phyloP scores from a whole-genome alignment of 2,888 invertebrate genomes.

The Philonicus albiceps region DNA sequence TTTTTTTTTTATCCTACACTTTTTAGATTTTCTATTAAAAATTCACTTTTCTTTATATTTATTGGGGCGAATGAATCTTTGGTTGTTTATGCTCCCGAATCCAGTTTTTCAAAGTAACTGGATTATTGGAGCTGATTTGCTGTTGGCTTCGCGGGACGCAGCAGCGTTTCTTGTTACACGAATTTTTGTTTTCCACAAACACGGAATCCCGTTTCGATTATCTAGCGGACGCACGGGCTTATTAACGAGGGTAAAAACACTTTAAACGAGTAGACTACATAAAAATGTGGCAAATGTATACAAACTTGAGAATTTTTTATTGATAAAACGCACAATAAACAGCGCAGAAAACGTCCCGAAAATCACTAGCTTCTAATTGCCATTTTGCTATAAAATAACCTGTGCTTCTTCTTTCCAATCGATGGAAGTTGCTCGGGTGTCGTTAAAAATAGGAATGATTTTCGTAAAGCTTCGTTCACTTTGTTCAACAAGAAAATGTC shows the following conservation, averaged over 20 bases:
- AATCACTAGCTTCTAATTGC: constrained; percentile 10
- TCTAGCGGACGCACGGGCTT: neutral
- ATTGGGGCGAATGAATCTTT: neutral
- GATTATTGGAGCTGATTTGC: neutral
- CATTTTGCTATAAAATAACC: constrained; percentile 33
- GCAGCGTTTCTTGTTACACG: neutral
- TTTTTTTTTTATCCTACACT: neutral
- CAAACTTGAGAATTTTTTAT: constrained; percentile 23
- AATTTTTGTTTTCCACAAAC: neutral
- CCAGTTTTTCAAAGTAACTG: neutral
- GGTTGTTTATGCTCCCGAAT: neutral
- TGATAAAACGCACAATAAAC: constrained; percentile 26
- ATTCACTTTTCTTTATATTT: neutral
- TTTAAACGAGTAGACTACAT: neutral
- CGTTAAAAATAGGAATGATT: neutral
- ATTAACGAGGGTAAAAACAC: neutral
- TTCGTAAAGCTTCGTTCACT: neutral
- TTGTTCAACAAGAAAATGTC: neutral
- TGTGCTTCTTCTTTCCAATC: neutral
- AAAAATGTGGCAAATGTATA: neutral
- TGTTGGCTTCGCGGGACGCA: neutral
- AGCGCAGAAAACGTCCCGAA: constrained; percentile 34
- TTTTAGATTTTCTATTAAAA: neutral
- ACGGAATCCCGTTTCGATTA: neutral
- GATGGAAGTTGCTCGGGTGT: neutral